Conservation (phyloP, 2,113 vertebrate species). For the Xerus inauris region DNA sequence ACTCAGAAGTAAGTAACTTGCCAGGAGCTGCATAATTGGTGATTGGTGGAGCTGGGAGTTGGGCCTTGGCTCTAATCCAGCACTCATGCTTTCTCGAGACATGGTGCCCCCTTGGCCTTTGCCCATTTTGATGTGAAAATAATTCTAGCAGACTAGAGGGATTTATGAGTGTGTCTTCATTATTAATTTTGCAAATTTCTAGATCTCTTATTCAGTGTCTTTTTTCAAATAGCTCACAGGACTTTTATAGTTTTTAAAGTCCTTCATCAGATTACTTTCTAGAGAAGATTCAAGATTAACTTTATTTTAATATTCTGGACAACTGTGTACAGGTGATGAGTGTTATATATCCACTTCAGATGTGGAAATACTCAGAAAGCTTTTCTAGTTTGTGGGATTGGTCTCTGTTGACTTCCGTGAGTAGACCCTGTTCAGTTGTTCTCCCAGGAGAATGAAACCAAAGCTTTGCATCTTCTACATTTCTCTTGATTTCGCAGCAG, state of each 20-base stretch:
- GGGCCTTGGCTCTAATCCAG: neutral
- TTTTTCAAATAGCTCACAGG: neutral
- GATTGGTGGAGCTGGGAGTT: neutral
- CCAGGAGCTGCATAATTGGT: neutral
- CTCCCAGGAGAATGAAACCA: neutral
- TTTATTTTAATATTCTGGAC: neutral
- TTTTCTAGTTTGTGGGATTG: neutral
- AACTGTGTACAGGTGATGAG: neutral
- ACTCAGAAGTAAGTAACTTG: neutral
- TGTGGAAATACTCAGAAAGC: neutral
- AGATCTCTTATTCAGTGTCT: neutral
- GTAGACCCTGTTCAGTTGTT: neutral
- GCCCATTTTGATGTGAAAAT: neutral
- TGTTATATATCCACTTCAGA: neutral
- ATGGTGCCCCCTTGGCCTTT: neutral
- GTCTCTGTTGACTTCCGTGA: neutral
- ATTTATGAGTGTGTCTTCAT: neutral
- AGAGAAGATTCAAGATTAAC: neutral
- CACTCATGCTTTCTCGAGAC: neutral
- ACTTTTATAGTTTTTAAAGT: neutral
- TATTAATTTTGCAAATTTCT: neutral
- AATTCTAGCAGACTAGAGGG: neutral
- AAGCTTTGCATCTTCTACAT: neutral
- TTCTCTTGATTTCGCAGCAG: neutral
- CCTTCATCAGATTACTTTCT: neutral